A percentile compares a stretch with the other conserved stretches of the same genome.
Evolutionary conservation across 2,113 vertebrate genomes (phyloP).

Genomic region (Phainopepla nitens): DNA sequence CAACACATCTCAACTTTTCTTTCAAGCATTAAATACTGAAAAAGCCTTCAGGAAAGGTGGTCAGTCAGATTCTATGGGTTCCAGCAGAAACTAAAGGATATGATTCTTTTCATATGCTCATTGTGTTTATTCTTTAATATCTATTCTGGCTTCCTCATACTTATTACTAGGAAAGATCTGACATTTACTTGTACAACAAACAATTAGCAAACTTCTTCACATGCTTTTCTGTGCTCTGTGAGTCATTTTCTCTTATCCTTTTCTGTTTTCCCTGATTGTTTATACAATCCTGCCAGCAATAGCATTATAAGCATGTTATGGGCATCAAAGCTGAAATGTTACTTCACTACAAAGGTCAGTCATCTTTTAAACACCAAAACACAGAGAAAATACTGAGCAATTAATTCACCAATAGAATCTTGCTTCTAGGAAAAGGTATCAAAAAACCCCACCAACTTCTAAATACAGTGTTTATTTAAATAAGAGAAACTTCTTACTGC

Average conservation of each 20-base stretch:
- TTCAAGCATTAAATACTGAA: not conserved
- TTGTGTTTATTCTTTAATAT: not conserved
- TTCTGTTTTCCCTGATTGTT: not conserved
- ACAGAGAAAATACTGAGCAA: not conserved
- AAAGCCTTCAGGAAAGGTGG: not conserved
- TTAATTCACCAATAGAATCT: not conserved
- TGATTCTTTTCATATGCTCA: not conserved
- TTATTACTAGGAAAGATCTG: not conserved
- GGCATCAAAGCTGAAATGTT: not conserved
- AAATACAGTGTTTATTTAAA: not conserved
- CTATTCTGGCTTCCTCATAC: not conserved
- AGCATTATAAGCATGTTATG: not conserved
- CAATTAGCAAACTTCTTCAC: not conserved
- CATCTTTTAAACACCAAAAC: not conserved
- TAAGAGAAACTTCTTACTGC: conserved; percentile 76
- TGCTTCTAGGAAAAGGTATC: not conserved
- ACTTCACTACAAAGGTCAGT: not conserved
- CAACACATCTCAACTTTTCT: not conserved
- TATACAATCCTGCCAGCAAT: not conserved
- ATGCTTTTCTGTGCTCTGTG: not conserved
- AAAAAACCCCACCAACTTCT: not conserved
- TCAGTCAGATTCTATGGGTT: not conserved
- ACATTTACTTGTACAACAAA: not conserved
- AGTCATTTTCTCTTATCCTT: not conserved
- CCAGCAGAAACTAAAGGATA: not conserved